phyloP scores from a whole-genome alignment of 2,888 invertebrate species.

The Lymantria monacha region DNA sequence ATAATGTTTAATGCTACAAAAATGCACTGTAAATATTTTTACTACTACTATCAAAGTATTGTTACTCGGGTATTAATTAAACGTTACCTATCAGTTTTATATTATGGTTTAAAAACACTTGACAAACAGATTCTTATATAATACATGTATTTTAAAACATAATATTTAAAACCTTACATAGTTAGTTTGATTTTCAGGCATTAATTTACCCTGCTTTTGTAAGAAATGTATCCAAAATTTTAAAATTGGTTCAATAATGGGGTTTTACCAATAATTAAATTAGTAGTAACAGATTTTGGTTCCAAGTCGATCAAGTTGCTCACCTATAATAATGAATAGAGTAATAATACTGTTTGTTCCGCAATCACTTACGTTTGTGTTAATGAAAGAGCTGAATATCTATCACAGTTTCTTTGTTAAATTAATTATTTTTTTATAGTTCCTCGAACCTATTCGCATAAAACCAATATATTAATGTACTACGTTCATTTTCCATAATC shows the following conservation, averaged over 20 bases:
- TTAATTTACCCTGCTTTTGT: slow-evolving; percentile 73
- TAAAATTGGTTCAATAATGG: slow-evolving; percentile 68
- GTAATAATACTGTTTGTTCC: slow-evolving; percentile 15
- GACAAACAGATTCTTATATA: slow-evolving; percentile 16
- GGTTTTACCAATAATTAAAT: slow-evolving; percentile 37
- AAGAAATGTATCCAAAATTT: slow-evolving; percentile 63
- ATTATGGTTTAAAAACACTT: slow-evolving; percentile 9
- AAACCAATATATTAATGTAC: slow-evolving; percentile 21
- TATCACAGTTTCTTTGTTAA: slow-evolving; percentile 53
- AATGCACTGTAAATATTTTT: slow-evolving; percentile 2
- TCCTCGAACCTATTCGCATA: slow-evolving; percentile 21
- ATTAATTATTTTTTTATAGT: slow-evolving; percentile 24
- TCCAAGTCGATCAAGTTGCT: slow-evolving; percentile 18
- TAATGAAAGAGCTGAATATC: slow-evolving; percentile 36
- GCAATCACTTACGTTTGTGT: slow-evolving; percentile 9
- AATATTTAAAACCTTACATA: slow-evolving; percentile 51
- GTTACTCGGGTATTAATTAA: neutral
- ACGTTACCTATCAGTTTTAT: slow-evolving; percentile 1
- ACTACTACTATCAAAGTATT: neutral
- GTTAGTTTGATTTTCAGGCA: slow-evolving; percentile 68
- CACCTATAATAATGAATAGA: slow-evolving; percentile 12
- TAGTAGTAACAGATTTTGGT: slow-evolving; percentile 16
- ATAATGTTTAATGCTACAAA: slow-evolving; percentile 29
- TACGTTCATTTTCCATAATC: slow-evolving; percentile 26
- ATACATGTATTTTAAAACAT: slow-evolving; percentile 20